Percentiles rank a stretch among this genome's conserved stretches.
Evolutionary conservation across 2,888 invertebrate genomes (phyloP).

Genomic region (Charanyca ferruginea): DNA sequence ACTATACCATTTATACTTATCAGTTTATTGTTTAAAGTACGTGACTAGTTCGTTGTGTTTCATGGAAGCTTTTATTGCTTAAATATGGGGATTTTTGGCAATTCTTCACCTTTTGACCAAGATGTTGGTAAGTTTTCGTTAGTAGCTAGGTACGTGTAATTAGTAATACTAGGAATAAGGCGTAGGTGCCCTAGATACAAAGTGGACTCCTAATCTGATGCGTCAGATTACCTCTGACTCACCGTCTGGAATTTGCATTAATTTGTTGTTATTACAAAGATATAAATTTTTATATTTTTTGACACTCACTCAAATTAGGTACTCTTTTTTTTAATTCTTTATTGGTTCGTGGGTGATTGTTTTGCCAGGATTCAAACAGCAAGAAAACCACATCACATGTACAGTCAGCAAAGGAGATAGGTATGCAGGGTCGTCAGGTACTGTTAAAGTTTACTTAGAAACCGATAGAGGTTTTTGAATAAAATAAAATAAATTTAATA

Average conservation of each 20-base stretch:
- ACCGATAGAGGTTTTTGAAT: too few species aligned
- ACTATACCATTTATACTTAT: neutral
- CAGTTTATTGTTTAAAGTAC: constrained; percentile 4
- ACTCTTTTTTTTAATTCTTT: too few species aligned
- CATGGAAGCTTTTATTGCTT: constrained; percentile 24
- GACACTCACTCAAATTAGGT: neutral
- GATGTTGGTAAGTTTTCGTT: constrained; percentile 62
- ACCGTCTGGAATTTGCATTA: neutral
- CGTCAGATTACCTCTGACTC: constrained; percentile 2
- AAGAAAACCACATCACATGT: too few species aligned
- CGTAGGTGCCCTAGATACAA: neutral
- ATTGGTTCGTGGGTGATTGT: neutral
- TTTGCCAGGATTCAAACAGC: neutral
- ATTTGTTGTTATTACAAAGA: constrained; percentile 1
- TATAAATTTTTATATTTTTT: neutral
- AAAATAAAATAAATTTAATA: too few species aligned
- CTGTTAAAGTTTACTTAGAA: too few species aligned
- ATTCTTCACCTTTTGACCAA: constrained; percentile 62
- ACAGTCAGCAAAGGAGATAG: too few species aligned
- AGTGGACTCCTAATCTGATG: neutral
- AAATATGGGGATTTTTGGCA: constrained; percentile 61
- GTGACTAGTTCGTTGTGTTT: constrained; percentile 11
- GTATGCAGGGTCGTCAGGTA: too few species aligned
- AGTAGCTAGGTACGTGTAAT: too few species aligned
- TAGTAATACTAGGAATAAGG: neutral